Evolutionary conservation across 2,888 invertebrate genomes (phyloP).

Genomic region (Lasioglossum pauxillum): DNA sequence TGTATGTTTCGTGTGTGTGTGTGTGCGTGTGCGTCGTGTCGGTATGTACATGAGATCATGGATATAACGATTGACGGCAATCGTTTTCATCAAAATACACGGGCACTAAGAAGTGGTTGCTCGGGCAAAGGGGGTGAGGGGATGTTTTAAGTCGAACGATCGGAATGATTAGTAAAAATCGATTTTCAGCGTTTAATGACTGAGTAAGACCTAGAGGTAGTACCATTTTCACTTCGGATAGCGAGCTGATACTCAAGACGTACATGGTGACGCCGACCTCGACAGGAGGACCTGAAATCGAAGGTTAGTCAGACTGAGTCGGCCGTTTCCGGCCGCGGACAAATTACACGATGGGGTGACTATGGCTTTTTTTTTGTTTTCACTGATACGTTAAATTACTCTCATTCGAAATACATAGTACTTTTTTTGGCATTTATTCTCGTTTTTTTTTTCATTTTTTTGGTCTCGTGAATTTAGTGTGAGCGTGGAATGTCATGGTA

Average conservation of each 20-base stretch:
- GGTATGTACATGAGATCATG: constrained; percentile 45
- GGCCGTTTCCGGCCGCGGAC: constrained; percentile 74
- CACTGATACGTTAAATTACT: constrained; percentile 53
- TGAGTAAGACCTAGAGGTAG: constrained; percentile 84
- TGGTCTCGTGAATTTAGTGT: constrained; percentile 59
- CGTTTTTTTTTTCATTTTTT: constrained; percentile 30
- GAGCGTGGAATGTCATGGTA: constrained; percentile 65
- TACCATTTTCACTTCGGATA: constrained; percentile 94
- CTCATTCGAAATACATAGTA: constrained; percentile 41
- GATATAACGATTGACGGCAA: constrained; percentile 58
- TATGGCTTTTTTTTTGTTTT: constrained; percentile 64
- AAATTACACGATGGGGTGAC: constrained; percentile 70
- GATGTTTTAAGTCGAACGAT: constrained; percentile 67
- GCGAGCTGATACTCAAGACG: constrained; percentile 92
- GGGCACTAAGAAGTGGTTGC: constrained; percentile 69
- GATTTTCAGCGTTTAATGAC: constrained; percentile 76
- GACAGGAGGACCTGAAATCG: constrained; percentile 90
- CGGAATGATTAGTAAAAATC: constrained; percentile 67
- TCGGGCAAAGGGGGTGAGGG: constrained; percentile 56
- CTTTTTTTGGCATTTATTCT: constrained; percentile 41
- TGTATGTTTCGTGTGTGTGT: neutral
- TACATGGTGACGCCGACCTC: constrained; percentile 93
- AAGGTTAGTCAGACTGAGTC: constrained; percentile 84
- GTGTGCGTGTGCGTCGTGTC: constrained; percentile 30
- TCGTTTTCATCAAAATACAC: constrained; percentile 57